A percentile compares a stretch with the other conserved stretches of the same genome.
phyloP scores from a whole-genome alignment of 2,113 vertebrate species.

The Oncorhynchus tshawytscha region DNA sequence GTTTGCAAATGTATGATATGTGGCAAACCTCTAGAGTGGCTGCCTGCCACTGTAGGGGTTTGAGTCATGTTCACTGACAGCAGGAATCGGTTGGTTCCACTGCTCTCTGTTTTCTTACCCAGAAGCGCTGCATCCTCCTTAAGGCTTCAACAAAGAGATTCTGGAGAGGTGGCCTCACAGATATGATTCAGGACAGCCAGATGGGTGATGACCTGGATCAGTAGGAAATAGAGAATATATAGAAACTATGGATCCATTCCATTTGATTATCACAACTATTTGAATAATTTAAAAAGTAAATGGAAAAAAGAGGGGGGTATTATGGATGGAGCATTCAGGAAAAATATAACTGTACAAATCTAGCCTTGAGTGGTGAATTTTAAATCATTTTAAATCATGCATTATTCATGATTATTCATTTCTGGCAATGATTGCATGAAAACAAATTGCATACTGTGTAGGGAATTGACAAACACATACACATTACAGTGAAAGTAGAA shows the following conservation, averaged over 20 bases:
- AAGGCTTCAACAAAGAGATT: constrained; percentile 15
- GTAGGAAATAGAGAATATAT: constrained; percentile 22
- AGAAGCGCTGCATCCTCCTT: constrained; percentile 34
- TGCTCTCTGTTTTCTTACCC: constrained; percentile 7
- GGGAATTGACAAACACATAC: constrained; percentile 42
- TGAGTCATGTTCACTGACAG: constrained; percentile 33
- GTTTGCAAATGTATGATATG: neutral
- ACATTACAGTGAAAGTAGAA: constrained; percentile 18
- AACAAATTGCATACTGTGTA: constrained; percentile 49
- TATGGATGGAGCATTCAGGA: constrained; percentile 21
- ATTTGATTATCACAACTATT: constrained; percentile 51
- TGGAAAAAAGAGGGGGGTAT: constrained; percentile 34
- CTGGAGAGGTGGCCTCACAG: constrained; percentile 22
- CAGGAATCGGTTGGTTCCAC: constrained; percentile 59
- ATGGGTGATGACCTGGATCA: constrained; percentile 34
- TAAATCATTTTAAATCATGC: constrained; percentile 52
- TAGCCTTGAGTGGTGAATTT: constrained; percentile 56
- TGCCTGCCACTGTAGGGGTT: too few relatives aligned
- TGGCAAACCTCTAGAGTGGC: constrained; percentile 12
- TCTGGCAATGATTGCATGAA: constrained; percentile 59
- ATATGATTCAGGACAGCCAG: constrained; percentile 33
- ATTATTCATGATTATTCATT: constrained; percentile 70
- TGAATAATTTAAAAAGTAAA: constrained; percentile 62
- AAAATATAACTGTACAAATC: constrained; percentile 57
- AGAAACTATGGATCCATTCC: constrained; percentile 41